Conservation (phyloP, 2,888 invertebrate genomes). For the Osedax fenrisi region DNA sequence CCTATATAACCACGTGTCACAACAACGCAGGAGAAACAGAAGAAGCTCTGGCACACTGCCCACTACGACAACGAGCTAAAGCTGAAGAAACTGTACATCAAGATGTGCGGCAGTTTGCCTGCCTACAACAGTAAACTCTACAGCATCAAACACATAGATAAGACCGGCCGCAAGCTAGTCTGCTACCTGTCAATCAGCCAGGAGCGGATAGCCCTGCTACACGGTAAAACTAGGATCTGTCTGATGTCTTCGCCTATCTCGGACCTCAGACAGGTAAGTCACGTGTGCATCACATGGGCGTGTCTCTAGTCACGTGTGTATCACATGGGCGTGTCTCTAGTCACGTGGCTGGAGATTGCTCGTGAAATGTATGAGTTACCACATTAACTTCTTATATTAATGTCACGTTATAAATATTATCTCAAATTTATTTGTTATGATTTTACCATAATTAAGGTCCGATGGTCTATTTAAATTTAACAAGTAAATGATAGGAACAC, state of each 20-base stretch:
- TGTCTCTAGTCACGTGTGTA: constrained; percentile 43
- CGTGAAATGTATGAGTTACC: too few relatives aligned
- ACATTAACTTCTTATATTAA: too few relatives aligned
- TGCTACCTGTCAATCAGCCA: constrained; percentile 21
- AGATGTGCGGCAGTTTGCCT: constrained; percentile 57
- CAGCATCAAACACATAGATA: constrained; percentile 57
- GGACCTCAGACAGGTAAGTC: constrained; percentile 55
- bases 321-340: not conserved
- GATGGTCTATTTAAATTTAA: too few relatives aligned
- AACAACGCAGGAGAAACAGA: constrained; percentile 55
- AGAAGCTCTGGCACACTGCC: constrained; percentile 58
- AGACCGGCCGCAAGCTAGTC: constrained; percentile 58
- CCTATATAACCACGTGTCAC: too few relatives aligned
- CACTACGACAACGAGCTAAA: constrained; percentile 59
- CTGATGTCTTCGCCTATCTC: not conserved
- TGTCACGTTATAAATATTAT: too few relatives aligned
- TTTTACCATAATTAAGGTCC: too few relatives aligned
- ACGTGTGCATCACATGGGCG: constrained; percentile 45
- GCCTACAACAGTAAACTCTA: constrained; percentile 58
- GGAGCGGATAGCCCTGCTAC: not conserved
- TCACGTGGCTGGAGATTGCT: constrained; percentile 42
- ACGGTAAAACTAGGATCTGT: not conserved
- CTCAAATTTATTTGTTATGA: too few relatives aligned
- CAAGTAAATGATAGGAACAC: too few relatives aligned
- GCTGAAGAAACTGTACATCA: constrained; percentile 58